Conservation (phyloP, 2,113 vertebrate species). For the Physeter macrocephalus region DNA sequence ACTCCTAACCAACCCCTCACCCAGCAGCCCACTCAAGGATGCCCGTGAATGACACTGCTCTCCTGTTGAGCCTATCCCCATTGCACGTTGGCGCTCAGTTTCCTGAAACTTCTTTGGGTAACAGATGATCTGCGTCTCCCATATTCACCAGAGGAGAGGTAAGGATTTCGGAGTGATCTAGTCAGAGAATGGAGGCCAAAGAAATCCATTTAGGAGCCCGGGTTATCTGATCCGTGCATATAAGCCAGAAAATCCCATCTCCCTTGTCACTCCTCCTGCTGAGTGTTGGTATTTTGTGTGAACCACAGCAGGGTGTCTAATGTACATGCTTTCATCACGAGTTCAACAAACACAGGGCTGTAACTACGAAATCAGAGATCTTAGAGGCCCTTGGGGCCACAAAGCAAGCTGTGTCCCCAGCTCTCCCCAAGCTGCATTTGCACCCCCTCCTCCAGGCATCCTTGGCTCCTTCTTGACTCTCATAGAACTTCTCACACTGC, state of each 20-base stretch:
- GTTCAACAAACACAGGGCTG: neutral
- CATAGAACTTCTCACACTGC: neutral
- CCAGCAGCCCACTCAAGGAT: neutral
- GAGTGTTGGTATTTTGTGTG: neutral
- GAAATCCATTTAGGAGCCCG: neutral
- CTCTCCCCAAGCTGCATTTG: neutral
- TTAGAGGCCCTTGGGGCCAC: neutral
- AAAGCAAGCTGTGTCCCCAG: neutral
- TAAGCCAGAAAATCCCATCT: neutral
- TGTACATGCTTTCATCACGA: neutral
- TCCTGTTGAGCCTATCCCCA: rapidly evolving
- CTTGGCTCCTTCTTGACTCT: neutral
- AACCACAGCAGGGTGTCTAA: neutral
- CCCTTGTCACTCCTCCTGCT: neutral
- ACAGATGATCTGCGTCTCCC: neutral
- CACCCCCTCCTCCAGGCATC: rapidly evolving
- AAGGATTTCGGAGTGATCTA: neutral
- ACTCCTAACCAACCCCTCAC: neutral
- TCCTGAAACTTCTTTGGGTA: neutral
- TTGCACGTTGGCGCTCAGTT: neutral
- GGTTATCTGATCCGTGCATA: neutral
- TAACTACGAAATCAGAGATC: neutral
- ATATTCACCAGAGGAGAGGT: neutral
- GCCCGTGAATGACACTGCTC: rapidly evolving
- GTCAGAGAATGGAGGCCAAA: neutral